Evolutionary conservation across 1,140 invertebrate species (phyloP).

Genomic region (Procambarus clarkii): DNA sequence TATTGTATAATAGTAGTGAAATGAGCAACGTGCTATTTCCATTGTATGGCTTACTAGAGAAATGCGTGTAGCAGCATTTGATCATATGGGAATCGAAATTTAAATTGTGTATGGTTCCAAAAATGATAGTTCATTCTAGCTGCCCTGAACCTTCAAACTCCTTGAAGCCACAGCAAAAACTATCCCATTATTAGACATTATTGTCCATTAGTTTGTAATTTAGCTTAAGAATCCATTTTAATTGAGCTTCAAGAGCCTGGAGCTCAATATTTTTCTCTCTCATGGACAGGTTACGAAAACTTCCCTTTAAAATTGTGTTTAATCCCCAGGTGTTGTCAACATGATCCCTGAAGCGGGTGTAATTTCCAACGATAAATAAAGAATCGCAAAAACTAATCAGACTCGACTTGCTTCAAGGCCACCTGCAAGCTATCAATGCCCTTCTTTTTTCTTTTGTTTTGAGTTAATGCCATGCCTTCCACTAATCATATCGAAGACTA

Average conservation of each 20-base stretch:
- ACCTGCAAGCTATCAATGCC: background rate
- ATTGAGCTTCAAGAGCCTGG: background rate
- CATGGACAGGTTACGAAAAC: background rate
- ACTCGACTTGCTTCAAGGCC: conserved; percentile 48
- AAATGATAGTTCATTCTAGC: background rate
- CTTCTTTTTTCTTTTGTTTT: background rate
- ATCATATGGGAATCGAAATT: too few species aligned
- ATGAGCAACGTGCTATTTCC: too few species aligned
- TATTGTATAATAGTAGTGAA: too few species aligned
- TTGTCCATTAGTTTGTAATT: background rate
- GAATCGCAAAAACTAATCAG: conserved; percentile 33
- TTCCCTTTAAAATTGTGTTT: background rate
- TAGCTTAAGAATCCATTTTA: background rate
- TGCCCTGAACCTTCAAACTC: background rate
- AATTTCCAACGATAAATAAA: conserved; percentile 59
- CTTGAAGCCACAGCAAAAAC: background rate
- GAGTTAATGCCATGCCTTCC: background rate
- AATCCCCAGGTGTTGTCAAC: conserved; percentile 24
- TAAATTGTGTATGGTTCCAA: background rate
- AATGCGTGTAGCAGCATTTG: too few species aligned
- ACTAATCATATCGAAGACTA: background rate
- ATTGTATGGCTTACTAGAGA: too few species aligned
- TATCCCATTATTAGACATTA: background rate
- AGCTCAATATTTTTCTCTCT: background rate
- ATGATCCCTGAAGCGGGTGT: conserved; percentile 47